Percentiles rank a stretch among this genome's conserved stretches.
These are phyloP conservation scores for Burhinus bistriatus DNA, from an alignment of 2,113 vertebrate species.

Conservation along the genomic window DNA sequence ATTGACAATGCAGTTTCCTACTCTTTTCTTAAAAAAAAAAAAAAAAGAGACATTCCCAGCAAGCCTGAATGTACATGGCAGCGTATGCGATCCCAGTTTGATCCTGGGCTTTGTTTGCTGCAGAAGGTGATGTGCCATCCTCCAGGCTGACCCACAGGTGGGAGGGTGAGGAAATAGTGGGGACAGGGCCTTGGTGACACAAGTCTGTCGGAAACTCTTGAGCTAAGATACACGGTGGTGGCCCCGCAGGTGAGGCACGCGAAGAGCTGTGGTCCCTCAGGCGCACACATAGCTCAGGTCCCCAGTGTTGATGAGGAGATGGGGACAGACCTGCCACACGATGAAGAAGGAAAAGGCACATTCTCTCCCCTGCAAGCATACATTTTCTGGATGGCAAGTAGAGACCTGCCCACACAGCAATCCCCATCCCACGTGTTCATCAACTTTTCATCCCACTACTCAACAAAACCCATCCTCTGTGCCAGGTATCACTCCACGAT, in stretches of 20 bases:
- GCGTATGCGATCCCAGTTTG: rapidly evolving
- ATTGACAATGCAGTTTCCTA: not conserved
- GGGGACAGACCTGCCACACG: not conserved
- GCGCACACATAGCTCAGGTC: rapidly evolving
- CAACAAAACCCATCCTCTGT: not conserved
- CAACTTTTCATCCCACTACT: not conserved
- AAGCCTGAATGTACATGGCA: not conserved
- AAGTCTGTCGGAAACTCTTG: not conserved
- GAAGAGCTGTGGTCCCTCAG: not conserved
- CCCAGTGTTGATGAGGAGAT: not conserved
- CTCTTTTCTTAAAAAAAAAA: not conserved
- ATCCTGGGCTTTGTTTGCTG: not conserved
- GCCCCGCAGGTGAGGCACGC: too few relatives aligned
- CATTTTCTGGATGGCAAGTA: not conserved
- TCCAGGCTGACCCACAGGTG: not conserved
- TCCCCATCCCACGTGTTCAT: not conserved
- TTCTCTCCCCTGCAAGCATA: not conserved
- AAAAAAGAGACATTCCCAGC: not conserved
- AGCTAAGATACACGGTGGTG: not conserved
- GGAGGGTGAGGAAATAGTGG: not conserved
- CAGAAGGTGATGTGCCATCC: not conserved
- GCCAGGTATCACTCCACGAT: rapidly evolving
- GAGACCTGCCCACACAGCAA: not conserved
- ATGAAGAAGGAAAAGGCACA: not conserved
- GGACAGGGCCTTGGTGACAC: not conserved